phyloP scores from a whole-genome alignment of 1,140 invertebrate species.

The Potamilus streckersoni region DNA sequence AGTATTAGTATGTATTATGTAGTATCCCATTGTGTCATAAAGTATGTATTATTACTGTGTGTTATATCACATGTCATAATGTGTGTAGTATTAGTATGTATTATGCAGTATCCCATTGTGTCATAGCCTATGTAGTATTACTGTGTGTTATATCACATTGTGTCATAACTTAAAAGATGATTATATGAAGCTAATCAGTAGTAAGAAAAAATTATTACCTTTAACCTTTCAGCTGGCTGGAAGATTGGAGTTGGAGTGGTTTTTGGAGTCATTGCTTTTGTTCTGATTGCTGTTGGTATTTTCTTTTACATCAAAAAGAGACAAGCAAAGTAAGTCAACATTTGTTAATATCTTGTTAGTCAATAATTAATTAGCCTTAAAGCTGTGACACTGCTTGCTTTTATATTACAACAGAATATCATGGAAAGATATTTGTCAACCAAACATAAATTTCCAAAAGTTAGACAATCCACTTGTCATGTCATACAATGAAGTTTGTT shows the following conservation, averaged over 20 bases:
- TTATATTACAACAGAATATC: background rate
- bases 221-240: constrained; percentile 26
- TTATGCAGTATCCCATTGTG: background rate
- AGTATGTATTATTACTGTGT: background rate
- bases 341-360: background rate
- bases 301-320: constrained; percentile 36
- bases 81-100: background rate
- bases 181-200: background rate
- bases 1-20: background rate
- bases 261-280: constrained; percentile 24
- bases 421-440: background rate
- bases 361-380: background rate
- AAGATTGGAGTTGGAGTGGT: constrained; percentile 29
- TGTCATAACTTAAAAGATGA: background rate
- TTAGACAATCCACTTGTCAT: background rate
- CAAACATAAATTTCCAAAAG: background rate
- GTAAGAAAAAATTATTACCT: background rate
- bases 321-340: constrained; percentile 27
- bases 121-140: background rate
- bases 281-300: constrained; percentile 24
- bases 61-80: background rate
- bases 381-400: background rate
- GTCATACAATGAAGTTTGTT: constrained; percentile 1
- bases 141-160: background rate
- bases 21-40: background rate